Conservation (phyloP, 2,113 vertebrate genomes). For the Heterotilapia buettikoferi region DNA sequence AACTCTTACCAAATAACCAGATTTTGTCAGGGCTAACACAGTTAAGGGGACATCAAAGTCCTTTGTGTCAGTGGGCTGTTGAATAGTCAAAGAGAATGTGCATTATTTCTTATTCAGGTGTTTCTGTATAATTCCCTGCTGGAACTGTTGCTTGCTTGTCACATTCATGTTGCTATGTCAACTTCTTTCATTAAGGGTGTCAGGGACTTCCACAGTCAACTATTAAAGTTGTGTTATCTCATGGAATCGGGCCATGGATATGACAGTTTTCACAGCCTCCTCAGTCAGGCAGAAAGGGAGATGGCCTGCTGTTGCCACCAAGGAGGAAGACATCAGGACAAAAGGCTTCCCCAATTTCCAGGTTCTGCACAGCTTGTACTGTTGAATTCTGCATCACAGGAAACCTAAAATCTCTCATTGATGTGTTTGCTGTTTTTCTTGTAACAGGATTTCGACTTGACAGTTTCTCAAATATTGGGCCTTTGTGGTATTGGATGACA, state of each 20-base stretch:
- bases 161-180: conserved; percentile 36
- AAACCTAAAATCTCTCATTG: neutral
- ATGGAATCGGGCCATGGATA: conserved; percentile 1
- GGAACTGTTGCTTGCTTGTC: conserved; percentile 23
- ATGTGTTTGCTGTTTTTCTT: neutral
- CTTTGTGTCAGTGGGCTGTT: neutral
- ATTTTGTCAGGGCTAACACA: conserved; percentile 9
- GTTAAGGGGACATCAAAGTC: neutral
- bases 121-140: neutral
- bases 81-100: conserved; percentile 17
- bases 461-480: neutral
- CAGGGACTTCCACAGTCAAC: conserved; percentile 7
- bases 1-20: conserved; percentile 4
- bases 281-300: neutral
- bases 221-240: conserved; percentile 48
- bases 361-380: neutral
- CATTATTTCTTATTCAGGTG: conserved; percentile 8
- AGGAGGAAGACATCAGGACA: neutral
- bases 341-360: neutral
- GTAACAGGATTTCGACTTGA: neutral
- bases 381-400: neutral
- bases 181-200: conserved; percentile 30
- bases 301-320: neutral
- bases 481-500: neutral
- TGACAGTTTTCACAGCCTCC: conserved; percentile 43